Percentiles rank a stretch among this genome's conserved stretches.
These are phyloP conservation scores for Ctenoplectra terminalis DNA, from an alignment of 1,140 invertebrate genomes.

Conservation along the genomic window DNA sequence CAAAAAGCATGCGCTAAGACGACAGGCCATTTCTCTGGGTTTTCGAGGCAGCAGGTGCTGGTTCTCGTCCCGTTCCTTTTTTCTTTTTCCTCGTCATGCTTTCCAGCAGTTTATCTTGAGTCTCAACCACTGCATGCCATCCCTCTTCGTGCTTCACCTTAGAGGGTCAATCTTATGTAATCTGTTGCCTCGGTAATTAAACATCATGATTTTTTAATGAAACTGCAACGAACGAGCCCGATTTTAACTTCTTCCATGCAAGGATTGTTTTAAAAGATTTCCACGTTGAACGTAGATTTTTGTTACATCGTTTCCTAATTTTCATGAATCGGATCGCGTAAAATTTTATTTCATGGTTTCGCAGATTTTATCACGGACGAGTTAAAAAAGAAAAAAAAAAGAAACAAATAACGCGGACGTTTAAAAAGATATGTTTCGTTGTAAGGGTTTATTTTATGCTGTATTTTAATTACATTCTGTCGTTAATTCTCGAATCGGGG, in stretches of 20 bases:
- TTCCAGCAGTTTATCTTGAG: conserved; percentile 17
- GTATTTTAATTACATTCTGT: too few species aligned
- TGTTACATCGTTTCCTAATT: background rate
- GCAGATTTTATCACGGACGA: too few species aligned
- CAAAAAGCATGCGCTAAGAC: background rate
- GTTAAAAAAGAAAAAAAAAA: too few species aligned
- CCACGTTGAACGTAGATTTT: background rate
- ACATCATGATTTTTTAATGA: conserved; percentile 16
- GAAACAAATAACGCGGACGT: too few species aligned
- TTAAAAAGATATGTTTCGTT: too few species aligned
- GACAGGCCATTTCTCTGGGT: background rate
- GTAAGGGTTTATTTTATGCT: too few species aligned
- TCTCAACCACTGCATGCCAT: conserved; percentile 1
- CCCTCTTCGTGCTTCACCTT: background rate
- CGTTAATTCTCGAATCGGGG: too few species aligned
- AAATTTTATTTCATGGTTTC: too few species aligned
- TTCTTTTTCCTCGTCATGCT: conserved; percentile 1
- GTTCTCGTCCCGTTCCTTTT: background rate
- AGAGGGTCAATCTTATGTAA: conserved; percentile 18
- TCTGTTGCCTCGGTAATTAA: conserved; percentile 12
- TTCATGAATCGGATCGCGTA: too few species aligned
- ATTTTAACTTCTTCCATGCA: background rate
- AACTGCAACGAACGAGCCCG: background rate
- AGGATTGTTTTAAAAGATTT: background rate
- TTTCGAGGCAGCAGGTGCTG: background rate